Conservation (phyloP, 2,888 invertebrate species). For the Notodonta dromedarius region DNA sequence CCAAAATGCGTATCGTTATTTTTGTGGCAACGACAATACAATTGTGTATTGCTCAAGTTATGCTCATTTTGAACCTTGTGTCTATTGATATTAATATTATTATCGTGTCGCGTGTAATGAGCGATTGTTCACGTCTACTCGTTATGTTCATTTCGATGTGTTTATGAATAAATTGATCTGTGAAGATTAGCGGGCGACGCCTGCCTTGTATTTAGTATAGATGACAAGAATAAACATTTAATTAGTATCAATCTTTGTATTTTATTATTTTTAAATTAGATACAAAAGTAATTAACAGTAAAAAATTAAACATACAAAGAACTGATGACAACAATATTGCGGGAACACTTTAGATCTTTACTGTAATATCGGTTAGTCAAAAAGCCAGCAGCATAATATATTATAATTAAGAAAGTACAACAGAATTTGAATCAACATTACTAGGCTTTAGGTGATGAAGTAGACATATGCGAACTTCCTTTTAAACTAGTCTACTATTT, state of each 20-base stretch:
- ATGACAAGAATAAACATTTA: conserved; percentile 78
- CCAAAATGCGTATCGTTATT: conserved; percentile 45
- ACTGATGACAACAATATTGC: not conserved
- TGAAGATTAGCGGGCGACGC: conserved; percentile 60
- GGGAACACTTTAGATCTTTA: no score
- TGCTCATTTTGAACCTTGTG: conserved; percentile 71
- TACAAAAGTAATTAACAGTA: conserved; percentile 6
- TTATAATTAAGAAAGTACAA: no score
- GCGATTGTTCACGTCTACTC: conserved; percentile 29
- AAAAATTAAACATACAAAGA: not conserved
- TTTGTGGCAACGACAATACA: conserved; percentile 75
- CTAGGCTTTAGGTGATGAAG: no score
- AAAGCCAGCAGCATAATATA: no score
- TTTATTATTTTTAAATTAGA: conserved; percentile 44
- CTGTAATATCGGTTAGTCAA: no score
- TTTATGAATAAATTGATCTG: conserved; percentile 63
- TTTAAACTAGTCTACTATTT: no score
- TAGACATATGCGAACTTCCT: no score
- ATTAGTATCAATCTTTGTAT: conserved; percentile 63
- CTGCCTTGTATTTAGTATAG: conserved; percentile 72
- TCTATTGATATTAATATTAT: conserved; percentile 55
- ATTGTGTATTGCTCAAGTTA: conserved; percentile 75
- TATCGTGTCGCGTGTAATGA: conserved; percentile 44
- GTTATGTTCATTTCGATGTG: conserved; percentile 34
- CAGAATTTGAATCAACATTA: no score